Base-by-base conservation (phyloP, 2,113 vertebrate species). In the Falcunculus frontatus region DNA sequence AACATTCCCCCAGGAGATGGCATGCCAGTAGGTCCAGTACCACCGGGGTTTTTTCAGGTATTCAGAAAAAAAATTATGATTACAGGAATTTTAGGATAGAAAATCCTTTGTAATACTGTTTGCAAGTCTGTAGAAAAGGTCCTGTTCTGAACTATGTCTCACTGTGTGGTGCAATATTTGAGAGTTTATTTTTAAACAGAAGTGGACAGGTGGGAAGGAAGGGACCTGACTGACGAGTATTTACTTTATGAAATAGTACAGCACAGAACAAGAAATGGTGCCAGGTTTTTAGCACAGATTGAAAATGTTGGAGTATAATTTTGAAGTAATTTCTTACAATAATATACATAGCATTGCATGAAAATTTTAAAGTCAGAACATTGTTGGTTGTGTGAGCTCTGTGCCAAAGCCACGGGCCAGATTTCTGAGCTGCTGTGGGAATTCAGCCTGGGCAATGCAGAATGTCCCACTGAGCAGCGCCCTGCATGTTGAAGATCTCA, bases 41-140 rank as follows among this genome's bases (percentile, higher is more conserved):
- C 99, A 90, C 99, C 99, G 70, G 99, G 99, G 76, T 99, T 99
- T 98, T 99, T 99, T 98, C 99, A 99, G 99, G 99, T 99, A 98
- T 97, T 97, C 90, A 98, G 97, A 90, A 98, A 97, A 97, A 97
- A 97, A 96, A 97, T 89, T 97, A 84, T 60, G 73, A 96, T 96
- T 96, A 93, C 69, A 97, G 97, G 97, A 97, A 95, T 97, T 87
- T 93, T 82, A 98, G 97, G 94, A 89, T 67, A 56, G 97, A 89
- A 95, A 94, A 95, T 95, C 93, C 90, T 97, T 68, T 77, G 3
- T 93, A 70, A 75, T 76, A 86, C 74, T 94, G 88, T 95, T 90
- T 94, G 84, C 85, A 90, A 89, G 59, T 95, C 69, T 90, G 57
- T 85, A 96, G 90, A 92, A 97, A 84, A 70, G 63, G 62, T 96